Conservation (phyloP, 2,797 vertebrate genomes). For the Falco rusticolus region DNA sequence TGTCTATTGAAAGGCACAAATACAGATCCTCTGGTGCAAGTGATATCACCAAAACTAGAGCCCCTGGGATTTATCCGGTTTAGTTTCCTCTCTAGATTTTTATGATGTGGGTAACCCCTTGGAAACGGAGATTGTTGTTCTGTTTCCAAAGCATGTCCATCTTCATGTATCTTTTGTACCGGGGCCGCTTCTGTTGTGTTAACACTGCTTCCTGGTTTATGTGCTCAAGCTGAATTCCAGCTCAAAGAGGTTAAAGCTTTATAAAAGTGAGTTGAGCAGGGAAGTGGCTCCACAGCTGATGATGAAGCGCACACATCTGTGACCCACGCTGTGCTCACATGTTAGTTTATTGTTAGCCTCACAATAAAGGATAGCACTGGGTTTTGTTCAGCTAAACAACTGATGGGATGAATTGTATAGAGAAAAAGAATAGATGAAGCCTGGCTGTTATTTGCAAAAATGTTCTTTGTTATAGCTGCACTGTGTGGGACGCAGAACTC, state of each 20-base stretch:
- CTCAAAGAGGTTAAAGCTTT: constrained; percentile 16
- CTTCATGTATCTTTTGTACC: constrained; percentile 2
- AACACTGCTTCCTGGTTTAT: constrained; percentile 40
- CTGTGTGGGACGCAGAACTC: constrained; percentile 2
- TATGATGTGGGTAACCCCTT: not conserved
- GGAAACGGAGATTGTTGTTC: constrained; percentile 20
- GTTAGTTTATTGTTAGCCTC: constrained; percentile 44
- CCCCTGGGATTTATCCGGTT: not conserved
- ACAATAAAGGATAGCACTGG: constrained; percentile 36
- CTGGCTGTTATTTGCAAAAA: constrained; percentile 51
- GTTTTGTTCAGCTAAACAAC: constrained; percentile 51
- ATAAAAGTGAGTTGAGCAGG: not conserved
- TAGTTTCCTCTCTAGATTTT: not conserved
- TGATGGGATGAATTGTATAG: constrained; percentile 54
- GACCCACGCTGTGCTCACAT: constrained; percentile 55
- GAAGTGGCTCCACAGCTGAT: not conserved
- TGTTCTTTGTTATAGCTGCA: constrained; percentile 47
- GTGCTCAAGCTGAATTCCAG: constrained; percentile 42
- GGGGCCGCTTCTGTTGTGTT: constrained; percentile 10
- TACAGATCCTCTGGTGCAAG: not conserved
- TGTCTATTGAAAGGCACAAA: not conserved
- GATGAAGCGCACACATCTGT: constrained; percentile 4
- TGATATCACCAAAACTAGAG: constrained; percentile 24
- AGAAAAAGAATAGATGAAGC: constrained; percentile 42
- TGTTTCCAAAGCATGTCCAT: not conserved